These are phyloP conservation scores for Drosophila atroscutellata DNA, from an alignment of 2,888 invertebrate species.

Conservation along the genomic window DNA sequence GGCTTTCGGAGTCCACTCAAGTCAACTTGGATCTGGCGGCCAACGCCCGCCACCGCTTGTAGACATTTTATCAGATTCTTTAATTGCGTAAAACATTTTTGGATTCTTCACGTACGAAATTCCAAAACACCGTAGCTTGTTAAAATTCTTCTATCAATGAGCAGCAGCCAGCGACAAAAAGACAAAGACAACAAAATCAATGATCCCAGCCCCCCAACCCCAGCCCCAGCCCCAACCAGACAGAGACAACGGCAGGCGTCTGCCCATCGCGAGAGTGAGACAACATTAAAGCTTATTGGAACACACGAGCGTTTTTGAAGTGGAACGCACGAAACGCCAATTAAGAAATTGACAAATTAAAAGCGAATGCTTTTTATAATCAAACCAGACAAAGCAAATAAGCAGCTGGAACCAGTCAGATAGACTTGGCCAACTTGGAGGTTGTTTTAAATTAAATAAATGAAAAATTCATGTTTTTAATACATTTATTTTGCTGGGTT, in stretches of 20 bases:
- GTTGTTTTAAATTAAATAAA: constrained; percentile 53
- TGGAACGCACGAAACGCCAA: constrained; percentile 81
- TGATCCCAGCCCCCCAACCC: constrained; percentile 5
- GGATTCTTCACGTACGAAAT: constrained; percentile 81
- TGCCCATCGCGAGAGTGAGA: constrained; percentile 2
- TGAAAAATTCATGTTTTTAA: constrained; percentile 16
- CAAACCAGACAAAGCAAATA: constrained; percentile 81
- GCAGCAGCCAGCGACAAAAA: constrained; percentile 56
- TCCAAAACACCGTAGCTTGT: constrained; percentile 80
- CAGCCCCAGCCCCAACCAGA: constrained; percentile 4
- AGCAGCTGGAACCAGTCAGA: constrained; percentile 48
- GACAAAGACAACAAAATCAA: constrained; percentile 60
- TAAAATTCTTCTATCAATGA: constrained; percentile 81
- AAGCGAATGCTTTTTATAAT: constrained; percentile 81
- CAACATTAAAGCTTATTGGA: constrained; percentile 35
- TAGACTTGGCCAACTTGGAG: constrained; percentile 41
- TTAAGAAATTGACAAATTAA: constrained; percentile 81
- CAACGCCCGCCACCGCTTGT: constrained; percentile 75
- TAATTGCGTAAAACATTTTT: constrained; percentile 81
- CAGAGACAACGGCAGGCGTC: constrained; percentile 21
- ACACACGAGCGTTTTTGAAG: constrained; percentile 58
- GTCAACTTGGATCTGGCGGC: constrained; percentile 38
- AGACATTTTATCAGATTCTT: constrained; percentile 81
- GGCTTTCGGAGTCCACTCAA: constrained; percentile 8
- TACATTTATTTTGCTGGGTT: constrained; percentile 31